phyloP scores from a whole-genome alignment of 2,888 invertebrate species.

The Tetragnatha montana region DNA sequence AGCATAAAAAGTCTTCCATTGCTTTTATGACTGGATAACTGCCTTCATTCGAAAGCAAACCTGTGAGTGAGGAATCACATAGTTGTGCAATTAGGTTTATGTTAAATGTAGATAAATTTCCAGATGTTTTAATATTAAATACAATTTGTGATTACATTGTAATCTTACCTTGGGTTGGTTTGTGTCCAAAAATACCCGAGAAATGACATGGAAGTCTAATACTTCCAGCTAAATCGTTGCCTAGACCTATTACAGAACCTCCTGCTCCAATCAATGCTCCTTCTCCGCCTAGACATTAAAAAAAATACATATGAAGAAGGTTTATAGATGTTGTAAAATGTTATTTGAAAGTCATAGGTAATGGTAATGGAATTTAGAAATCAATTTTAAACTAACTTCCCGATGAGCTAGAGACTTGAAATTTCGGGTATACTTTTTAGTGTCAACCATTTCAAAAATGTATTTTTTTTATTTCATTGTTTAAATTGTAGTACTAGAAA shows the following conservation, averaged over 20 bases:
- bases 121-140: background rate
- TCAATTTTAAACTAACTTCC: too few species aligned
- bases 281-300: constrained; percentile 12
- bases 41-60: constrained; percentile 33
- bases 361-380: too few species aligned
- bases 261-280: constrained; percentile 26
- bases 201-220: constrained; percentile 30
- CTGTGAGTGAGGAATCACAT: background rate
- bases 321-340: too few species aligned
- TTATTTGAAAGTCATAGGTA: too few species aligned
- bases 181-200: constrained; percentile 39
- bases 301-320: background rate
- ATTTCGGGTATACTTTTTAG: too few species aligned
- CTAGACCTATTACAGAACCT: constrained; percentile 28
- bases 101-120: background rate
- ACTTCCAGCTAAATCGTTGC: constrained; percentile 38
- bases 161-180: constrained; percentile 28
- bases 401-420: too few species aligned
- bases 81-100: too few species aligned
- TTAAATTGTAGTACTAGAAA: too few species aligned
- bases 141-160: background rate
- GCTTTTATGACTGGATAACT: background rate
- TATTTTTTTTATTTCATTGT: too few species aligned
- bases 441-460: too few species aligned
- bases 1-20: background rate